Conservation (phyloP, 1,140 invertebrate species). For the Brachionus sp. region DNA sequence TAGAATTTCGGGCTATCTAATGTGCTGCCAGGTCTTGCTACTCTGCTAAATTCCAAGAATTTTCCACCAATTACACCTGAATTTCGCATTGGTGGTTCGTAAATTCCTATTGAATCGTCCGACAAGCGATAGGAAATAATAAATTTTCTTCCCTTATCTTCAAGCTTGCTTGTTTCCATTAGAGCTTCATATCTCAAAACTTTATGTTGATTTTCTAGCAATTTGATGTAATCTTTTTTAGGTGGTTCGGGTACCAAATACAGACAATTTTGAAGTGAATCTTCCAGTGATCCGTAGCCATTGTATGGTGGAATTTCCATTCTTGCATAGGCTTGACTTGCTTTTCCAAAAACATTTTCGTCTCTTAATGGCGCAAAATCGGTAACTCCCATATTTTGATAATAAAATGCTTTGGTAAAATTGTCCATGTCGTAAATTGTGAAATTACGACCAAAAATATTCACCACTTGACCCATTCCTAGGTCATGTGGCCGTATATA, state of each 20-base stretch:
- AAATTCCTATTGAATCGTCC: constrained; percentile 59
- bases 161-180: constrained; percentile 49
- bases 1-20: constrained; percentile 56
- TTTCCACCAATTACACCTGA: constrained; percentile 58
- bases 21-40: constrained; percentile 55
- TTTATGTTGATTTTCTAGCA: constrained; percentile 71
- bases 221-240: constrained; percentile 74
- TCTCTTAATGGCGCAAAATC: constrained; percentile 58
- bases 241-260: constrained; percentile 68
- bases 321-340: constrained; percentile 52
- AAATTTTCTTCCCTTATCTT: constrained; percentile 57
- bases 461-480: constrained; percentile 71
- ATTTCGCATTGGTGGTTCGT: constrained; percentile 58
- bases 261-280: constrained; percentile 69
- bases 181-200: constrained; percentile 62
- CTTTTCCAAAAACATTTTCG: background rate
- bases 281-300: constrained; percentile 77
- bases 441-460: constrained; percentile 74
- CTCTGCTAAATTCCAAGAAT: constrained; percentile 58
- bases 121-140: constrained; percentile 58
- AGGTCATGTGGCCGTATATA: constrained; percentile 75
- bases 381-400: constrained; percentile 63
- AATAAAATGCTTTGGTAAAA: constrained; percentile 77
- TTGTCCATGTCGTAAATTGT: constrained; percentile 74
- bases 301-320: constrained; percentile 74